Conservation (phyloP, 2,888 invertebrate species). For the Thyatira batis region DNA sequence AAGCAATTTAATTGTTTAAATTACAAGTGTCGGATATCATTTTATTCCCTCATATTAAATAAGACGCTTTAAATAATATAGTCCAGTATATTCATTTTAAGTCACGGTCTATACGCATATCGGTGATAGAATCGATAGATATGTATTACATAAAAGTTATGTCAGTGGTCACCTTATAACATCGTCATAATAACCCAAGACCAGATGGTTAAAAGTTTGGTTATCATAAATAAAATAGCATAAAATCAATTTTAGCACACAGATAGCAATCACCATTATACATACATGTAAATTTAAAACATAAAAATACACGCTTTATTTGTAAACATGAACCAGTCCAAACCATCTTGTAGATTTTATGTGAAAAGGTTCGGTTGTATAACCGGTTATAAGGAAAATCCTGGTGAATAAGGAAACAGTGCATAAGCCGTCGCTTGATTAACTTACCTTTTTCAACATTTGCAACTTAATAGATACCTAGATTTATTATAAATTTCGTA, state of each 20-base stretch:
- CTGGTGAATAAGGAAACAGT: background rate
- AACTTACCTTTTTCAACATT: background rate
- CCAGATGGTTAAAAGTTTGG: background rate
- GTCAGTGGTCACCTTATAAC: background rate
- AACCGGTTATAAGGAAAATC: background rate
- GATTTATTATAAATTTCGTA: background rate
- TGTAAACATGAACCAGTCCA: too few species aligned
- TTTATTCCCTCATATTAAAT: too few species aligned
- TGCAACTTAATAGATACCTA: too few species aligned
- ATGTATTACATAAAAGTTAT: background rate
- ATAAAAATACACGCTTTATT: too few species aligned
- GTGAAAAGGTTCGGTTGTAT: background rate
- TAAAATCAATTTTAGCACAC: too few species aligned
- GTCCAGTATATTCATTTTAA: too few species aligned
- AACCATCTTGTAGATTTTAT: too few species aligned
- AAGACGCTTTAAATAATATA: too few species aligned
- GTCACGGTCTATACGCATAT: background rate
- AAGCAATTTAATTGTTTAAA: too few species aligned
- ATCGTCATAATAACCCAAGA: background rate
- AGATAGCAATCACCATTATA: too few species aligned
- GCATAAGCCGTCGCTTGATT: background rate
- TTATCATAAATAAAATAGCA: background rate
- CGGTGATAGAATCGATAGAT: background rate
- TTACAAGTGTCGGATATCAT: too few species aligned
- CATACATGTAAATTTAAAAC: too few species aligned